These are phyloP conservation scores for Yponomeuta malinellus DNA, from an alignment of 2,888 invertebrate species.

Conservation along the genomic window DNA sequence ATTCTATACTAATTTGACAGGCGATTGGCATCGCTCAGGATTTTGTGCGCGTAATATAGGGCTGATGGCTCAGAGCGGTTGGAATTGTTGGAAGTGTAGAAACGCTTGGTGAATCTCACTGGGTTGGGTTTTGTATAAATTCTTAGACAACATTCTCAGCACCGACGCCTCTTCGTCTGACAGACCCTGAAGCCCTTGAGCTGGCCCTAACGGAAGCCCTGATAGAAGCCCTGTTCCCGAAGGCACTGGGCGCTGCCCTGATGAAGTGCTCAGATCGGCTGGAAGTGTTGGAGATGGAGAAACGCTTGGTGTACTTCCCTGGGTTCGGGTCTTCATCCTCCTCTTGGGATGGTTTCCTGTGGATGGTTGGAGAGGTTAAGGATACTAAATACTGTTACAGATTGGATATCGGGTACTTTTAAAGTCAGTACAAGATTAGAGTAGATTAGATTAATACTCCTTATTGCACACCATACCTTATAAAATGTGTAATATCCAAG, in stretches of 20 bases:
- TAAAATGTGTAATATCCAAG: too few relatives aligned
- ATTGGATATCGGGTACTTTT: too few relatives aligned
- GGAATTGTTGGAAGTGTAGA: constrained; percentile 31
- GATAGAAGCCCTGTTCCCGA: constrained; percentile 54
- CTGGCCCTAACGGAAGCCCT: constrained; percentile 56
- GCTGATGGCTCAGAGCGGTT: constrained; percentile 14
- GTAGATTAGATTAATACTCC: too few relatives aligned
- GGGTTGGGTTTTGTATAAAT: constrained; percentile 20
- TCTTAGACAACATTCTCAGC: background rate
- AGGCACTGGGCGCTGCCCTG: constrained; percentile 45
- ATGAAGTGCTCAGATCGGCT: constrained; percentile 33
- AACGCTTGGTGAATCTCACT: constrained; percentile 44
- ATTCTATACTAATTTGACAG: too few relatives aligned
- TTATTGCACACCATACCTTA: too few relatives aligned
- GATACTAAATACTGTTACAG: too few relatives aligned
- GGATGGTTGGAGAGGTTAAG: background rate
- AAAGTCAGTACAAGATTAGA: too few relatives aligned
- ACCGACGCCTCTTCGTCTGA: background rate
- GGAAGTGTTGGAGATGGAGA: constrained; percentile 31
- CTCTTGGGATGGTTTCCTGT: background rate
- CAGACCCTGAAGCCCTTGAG: constrained; percentile 33
- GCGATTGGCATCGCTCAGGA: too few relatives aligned
- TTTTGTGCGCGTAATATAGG: too few relatives aligned
- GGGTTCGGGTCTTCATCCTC: constrained; percentile 32
- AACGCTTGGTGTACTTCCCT: constrained; percentile 45